Conservation (phyloP, 2,888 invertebrate species). For the Sialis lutaria region DNA sequence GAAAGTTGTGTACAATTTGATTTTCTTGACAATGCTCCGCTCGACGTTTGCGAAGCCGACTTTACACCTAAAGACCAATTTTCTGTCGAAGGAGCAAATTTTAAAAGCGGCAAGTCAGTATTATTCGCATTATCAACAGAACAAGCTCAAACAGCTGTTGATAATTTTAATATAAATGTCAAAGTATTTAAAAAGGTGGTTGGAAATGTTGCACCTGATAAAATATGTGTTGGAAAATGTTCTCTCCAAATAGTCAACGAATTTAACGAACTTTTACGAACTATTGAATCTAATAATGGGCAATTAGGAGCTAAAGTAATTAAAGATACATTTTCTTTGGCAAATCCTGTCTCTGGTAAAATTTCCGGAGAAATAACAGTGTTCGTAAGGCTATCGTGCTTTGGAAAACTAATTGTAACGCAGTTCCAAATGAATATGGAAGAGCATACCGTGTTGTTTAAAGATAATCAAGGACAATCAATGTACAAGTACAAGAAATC, state of each 20-base stretch:
- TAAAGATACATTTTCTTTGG: constrained; percentile 39
- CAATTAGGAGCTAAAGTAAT: constrained; percentile 37
- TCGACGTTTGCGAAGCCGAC: constrained; percentile 45
- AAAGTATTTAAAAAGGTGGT: constrained; percentile 36
- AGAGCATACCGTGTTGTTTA: constrained; percentile 26
- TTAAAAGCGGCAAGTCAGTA: constrained; percentile 48
- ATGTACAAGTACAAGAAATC: constrained; percentile 24
- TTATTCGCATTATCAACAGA: constrained; percentile 41
- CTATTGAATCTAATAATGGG: constrained; percentile 20
- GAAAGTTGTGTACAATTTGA: constrained; percentile 43
- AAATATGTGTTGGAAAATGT: constrained; percentile 37
- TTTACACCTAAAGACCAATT: constrained; percentile 20
- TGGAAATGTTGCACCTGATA: constrained; percentile 34
- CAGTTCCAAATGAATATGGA: constrained; percentile 38
- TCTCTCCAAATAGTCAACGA: constrained; percentile 40
- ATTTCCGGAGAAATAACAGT: constrained; percentile 36
- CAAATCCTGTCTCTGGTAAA: constrained; percentile 28
- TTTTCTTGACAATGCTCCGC: constrained; percentile 35
- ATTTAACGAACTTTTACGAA: constrained; percentile 36
- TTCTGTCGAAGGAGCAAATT: constrained; percentile 25
- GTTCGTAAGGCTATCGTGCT: constrained; percentile 45
- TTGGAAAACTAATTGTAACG: constrained; percentile 43
- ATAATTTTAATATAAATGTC: constrained; percentile 36
- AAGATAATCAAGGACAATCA: constrained; percentile 25
- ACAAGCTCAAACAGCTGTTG: constrained; percentile 32